phyloP scores from a whole-genome alignment of 2,797 vertebrate species.

The Trichosurus vulpecula region DNA sequence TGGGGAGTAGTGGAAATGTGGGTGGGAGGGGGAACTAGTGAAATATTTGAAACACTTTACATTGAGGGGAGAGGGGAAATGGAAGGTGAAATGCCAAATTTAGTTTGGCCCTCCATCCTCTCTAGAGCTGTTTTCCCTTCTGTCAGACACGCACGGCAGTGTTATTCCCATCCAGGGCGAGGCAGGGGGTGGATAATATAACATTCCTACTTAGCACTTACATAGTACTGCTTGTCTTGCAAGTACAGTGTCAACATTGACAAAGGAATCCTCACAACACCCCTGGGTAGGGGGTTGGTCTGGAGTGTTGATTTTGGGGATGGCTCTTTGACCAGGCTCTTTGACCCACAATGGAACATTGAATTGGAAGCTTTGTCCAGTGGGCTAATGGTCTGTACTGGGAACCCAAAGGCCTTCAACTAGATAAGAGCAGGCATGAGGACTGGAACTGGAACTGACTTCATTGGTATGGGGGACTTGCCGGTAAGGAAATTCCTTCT shows the following conservation, averaged over 20 bases:
- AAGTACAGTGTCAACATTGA: conserved; percentile 51
- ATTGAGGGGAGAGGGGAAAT: conserved; percentile 45
- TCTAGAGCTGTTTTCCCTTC: conserved; percentile 51
- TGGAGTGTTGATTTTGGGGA: conserved; percentile 70
- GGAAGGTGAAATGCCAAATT: conserved; percentile 72
- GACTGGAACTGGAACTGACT: background rate
- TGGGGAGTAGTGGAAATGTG: conserved; percentile 16
- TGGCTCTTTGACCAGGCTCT: conserved; percentile 24
- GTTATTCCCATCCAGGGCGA: conserved; percentile 52
- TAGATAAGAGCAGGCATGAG: background rate
- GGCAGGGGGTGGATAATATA: conserved; percentile 26
- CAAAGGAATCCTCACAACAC: conserved; percentile 54
- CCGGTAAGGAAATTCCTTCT: background rate
- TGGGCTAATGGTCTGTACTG: background rate
- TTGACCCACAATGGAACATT: conserved; percentile 47
- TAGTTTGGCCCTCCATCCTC: conserved; percentile 66
- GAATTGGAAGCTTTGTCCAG: conserved; percentile 27
- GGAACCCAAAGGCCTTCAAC: conserved; percentile 35
- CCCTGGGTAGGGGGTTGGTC: conserved; percentile 59
- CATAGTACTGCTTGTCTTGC: conserved; percentile 68
- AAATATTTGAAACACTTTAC: conserved; percentile 68
- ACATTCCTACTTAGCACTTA: conserved; percentile 63
- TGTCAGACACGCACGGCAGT: background rate
- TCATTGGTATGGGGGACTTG: background rate
- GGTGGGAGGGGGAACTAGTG: conserved; percentile 44